These are phyloP conservation scores for Lerema accius DNA, from an alignment of 1,140 invertebrate genomes.

Conservation along the genomic window DNA sequence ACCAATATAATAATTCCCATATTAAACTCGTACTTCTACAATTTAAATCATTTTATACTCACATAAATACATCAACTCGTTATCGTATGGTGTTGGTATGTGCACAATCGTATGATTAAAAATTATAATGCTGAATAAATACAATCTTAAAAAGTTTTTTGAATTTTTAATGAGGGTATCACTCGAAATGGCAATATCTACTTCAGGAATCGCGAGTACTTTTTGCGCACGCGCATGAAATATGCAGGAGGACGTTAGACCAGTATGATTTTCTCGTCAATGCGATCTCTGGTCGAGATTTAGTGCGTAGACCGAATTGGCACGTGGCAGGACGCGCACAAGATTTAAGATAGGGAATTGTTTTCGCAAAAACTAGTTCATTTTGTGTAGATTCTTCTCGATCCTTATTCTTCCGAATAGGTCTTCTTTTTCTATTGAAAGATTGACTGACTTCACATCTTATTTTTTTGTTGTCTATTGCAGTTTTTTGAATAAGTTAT, in stretches of 20 bases:
- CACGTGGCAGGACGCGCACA: constrained; percentile 37
- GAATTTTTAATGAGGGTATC: constrained; percentile 36
- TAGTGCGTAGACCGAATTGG: constrained; percentile 41
- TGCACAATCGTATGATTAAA: constrained; percentile 32
- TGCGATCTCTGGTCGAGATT: constrained; percentile 45
- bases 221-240: constrained; percentile 41
- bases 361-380: constrained; percentile 12
- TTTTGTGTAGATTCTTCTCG: background rate
- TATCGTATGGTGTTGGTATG: too few species aligned
- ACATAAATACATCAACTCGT: too few species aligned
- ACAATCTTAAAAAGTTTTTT: constrained; percentile 33
- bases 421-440: background rate
- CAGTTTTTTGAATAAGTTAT: too few species aligned
- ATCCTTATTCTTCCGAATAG: background rate
- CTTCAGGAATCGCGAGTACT: constrained; percentile 34
- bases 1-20: too few species aligned
- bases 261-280: constrained; percentile 50
- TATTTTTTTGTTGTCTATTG: too few species aligned
- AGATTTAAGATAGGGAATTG: constrained; percentile 34
- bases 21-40: too few species aligned
- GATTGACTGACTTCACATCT: too few species aligned
- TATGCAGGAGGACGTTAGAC: constrained; percentile 41
- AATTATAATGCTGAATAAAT: constrained; percentile 37
- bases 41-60: too few species aligned
- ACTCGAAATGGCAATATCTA: constrained; percentile 44